phyloP scores from a whole-genome alignment of 2,113 vertebrate species.

The Alosa alosa region DNA sequence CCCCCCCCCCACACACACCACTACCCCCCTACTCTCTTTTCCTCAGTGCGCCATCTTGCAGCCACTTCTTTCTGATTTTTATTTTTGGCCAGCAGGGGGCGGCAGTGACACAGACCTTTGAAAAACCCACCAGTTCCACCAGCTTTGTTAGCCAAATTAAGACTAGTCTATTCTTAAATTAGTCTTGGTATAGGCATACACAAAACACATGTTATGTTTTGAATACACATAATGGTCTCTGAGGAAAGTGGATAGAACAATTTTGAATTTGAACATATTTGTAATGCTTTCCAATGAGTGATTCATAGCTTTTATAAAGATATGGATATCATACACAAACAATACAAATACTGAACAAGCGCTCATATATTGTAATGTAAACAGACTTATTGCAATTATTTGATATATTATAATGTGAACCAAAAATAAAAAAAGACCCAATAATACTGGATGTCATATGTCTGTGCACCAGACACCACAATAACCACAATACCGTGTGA shows the following conservation, averaged over 20 bases:
- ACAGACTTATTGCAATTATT: neutral
- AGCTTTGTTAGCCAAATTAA: neutral
- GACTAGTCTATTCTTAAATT: neutral
- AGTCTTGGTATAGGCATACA: neutral
- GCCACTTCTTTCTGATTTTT: neutral
- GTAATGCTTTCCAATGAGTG: neutral
- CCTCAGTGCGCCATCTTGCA: neutral
- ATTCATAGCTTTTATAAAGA: neutral
- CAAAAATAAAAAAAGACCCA: neutral
- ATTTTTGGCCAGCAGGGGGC: slow-evolving; percentile 67
- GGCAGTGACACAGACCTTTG: slow-evolving; percentile 61
- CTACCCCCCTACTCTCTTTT: neutral
- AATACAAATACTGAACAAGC: neutral
- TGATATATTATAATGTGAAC: neutral
- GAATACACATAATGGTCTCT: neutral
- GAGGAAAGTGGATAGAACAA: neutral
- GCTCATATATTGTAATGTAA: neutral
- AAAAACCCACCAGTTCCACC: slow-evolving; percentile 7
- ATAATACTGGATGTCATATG: neutral
- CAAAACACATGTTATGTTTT: neutral
- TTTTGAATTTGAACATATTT: neutral
- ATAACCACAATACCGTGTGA: neutral
- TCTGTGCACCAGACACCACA: neutral
- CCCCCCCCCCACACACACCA: neutral
- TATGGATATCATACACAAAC: neutral